phyloP scores from a whole-genome alignment of 2,797 vertebrate genomes.

The Diplodus sargus region DNA sequence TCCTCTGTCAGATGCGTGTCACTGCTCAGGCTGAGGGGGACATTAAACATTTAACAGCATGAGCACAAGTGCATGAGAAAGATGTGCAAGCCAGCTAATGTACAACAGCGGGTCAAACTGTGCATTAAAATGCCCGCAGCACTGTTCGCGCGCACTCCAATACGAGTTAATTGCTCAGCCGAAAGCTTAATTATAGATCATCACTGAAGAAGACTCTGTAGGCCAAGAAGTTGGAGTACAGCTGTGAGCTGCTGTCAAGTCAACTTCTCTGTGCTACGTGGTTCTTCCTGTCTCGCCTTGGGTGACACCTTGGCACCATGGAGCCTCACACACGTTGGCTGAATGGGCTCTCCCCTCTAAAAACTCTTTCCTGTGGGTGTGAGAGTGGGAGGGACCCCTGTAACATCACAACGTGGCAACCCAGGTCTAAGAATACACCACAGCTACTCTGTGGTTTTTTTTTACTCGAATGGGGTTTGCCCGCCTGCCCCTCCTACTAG shows the following conservation, averaged over 20 bases:
- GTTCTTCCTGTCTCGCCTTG: slow-evolving; percentile 5
- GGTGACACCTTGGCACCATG: slow-evolving; percentile 64
- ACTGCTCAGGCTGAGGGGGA: background rate
- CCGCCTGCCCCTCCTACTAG: slow-evolving; percentile 41
- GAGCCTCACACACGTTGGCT: slow-evolving; percentile 49
- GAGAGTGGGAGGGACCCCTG: slow-evolving; percentile 76
- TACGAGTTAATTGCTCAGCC: slow-evolving; percentile 40
- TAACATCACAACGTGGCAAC: slow-evolving; percentile 86
- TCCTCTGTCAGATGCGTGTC: slow-evolving; percentile 43
- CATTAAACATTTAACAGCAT: slow-evolving; percentile 59
- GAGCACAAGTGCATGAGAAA: slow-evolving; percentile 52
- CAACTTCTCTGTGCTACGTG: slow-evolving; percentile 25
- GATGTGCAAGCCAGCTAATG: slow-evolving; percentile 54
- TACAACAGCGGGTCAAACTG: slow-evolving; percentile 7
- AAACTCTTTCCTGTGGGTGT: slow-evolving; percentile 53
- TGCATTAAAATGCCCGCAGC: slow-evolving; percentile 21
- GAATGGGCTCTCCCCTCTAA: slow-evolving; percentile 33
- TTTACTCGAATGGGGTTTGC: slow-evolving; percentile 37
- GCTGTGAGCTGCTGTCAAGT: slow-evolving; percentile 4
- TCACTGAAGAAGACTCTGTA: slow-evolving; percentile 49
- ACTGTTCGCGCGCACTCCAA: slow-evolving; percentile 47
- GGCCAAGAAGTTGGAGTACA: slow-evolving; percentile 32
- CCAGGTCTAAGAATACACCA: slow-evolving; percentile 69
- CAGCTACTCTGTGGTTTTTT: slow-evolving; percentile 42
- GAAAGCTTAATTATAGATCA: slow-evolving; percentile 63